Evolutionary conservation across 2,797 vertebrate species (phyloP), one percentile per base, ranked within the genome.

Genomic region (Pampus argenteus): DNA sequence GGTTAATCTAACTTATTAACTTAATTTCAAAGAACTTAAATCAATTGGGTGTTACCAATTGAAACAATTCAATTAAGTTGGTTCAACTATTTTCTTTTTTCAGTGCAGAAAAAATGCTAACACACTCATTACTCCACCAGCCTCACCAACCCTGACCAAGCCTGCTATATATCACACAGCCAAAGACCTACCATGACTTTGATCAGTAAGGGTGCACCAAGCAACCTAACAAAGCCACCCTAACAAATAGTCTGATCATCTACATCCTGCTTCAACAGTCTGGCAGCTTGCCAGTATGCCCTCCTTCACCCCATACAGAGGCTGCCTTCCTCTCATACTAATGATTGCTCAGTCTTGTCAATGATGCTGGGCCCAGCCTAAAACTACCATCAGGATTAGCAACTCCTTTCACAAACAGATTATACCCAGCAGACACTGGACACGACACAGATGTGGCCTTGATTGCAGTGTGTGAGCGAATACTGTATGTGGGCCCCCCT

Each of bases 261-360:
- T 38, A 18, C 3, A 0, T 0, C 62, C 15, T 68, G 44, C 73
- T 59, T 74, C 28, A 34, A 22, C 63, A 57, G 65, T 26, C 51
- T 71, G 78, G 75, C 72, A 38, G 15, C 23, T 14, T 0, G 26
- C 81, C 73, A 62, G 49, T 26, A 60, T 48, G 71, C 50, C 54
- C 65, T 51, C 68, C 38, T n/a, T 70, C 71, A 47, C 66, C 74
- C 71, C 29, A 4, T 11, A 52, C 61, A 34, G 59, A 14, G 63
- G 66, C 55, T 63, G 57, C 59, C 50, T 42, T 50, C 59, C 22
- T 44, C 59, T 61, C 66, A 83, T 77, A 79, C 70, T 81, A 78
- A 79, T 67, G 60, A 65, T 29, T 40, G 38, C 29, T 70, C 26
- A 18, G 56, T 28, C 48, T 45, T 54, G 58, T 68, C 59, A 23